Evolutionary conservation across 2,113 vertebrate genomes (phyloP), one percentile per base, ranked within the genome.

Genomic region (Camelus dromedarius): DNA sequence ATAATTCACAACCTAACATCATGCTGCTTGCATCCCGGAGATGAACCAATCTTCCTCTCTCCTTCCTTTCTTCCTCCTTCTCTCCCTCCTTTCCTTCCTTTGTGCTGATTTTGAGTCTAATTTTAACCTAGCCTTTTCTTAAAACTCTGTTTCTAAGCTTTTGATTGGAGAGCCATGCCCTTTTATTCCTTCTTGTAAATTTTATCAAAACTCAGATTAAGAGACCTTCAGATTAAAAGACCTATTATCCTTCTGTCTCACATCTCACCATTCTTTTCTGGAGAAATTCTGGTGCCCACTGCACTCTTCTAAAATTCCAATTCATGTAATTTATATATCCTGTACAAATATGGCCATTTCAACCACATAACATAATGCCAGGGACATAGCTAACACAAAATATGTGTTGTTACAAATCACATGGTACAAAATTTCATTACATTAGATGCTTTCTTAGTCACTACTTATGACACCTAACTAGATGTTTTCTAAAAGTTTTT

Each of bases 11-110:
- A 80, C 2, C 38, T 38, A 86, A 76, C 38, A 76, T 58, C 10
- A 20, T 11, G 38, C 13, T 58, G 3, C 69, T 30, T n/a, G 4
- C 82, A 24, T 35, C 38, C 42, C 8, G 72, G 42, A 38, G 5
- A 60, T 46, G 14, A 56, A 2, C 28, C 48, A 50, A 9, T 1
- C 30, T 46, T 7, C 20, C 6, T n/a, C 3, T 26, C 6, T 10
- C 11, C 8, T 72, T 6, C 5, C 19, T 62, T 7, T 0, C 3
- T 35, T 8, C 9, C 0, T 14, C 0, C 0, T 5, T 11, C 1
- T 0, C 11, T 42, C 5, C 6, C 3, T 30, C 6, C 14, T 4
- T 50, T 8, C 8, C 15, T 92, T 1, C n/a, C 26, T 72, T 30
- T 3, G 5, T 89, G 19, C 15, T 22, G 19, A 2, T 64, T 62